Conservation (phyloP, 2,797 vertebrate species). For the Anomalospiza imberbis region DNA sequence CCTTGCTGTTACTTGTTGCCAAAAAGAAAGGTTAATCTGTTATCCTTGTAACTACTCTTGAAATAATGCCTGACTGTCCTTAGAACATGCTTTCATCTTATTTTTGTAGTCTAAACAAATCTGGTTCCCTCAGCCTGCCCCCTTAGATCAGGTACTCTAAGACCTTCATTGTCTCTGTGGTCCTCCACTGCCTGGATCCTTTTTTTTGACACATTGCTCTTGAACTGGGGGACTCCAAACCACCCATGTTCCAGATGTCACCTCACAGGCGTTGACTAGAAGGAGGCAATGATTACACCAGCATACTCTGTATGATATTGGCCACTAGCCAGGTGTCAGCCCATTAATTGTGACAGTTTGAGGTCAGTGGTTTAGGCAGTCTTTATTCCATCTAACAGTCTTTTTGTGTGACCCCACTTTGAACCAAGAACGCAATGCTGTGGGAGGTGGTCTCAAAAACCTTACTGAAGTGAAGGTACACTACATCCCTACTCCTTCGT, state of each 20-base stretch:
- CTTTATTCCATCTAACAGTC: neutral
- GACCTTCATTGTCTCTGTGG: neutral
- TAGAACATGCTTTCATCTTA: neutral
- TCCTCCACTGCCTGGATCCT: neutral
- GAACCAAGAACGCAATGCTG: neutral
- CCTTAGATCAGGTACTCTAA: neutral
- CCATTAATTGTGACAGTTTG: neutral
- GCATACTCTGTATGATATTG: neutral
- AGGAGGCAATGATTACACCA: neutral
- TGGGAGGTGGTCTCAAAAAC: neutral
- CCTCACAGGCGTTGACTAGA: neutral
- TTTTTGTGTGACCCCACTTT: neutral
- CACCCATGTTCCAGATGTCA: neutral
- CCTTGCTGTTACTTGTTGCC: neutral
- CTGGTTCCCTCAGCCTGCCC: neutral
- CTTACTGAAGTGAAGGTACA: neutral
- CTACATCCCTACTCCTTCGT: neutral
- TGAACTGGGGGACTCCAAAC: neutral
- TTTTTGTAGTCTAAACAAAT: neutral
- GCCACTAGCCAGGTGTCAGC: neutral
- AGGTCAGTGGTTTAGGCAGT: neutral
- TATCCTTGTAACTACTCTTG: neutral
- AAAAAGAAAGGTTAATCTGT: neutral
- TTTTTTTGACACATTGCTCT: neutral
- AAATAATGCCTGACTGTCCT: neutral